Conservation (phyloP, 2,888 invertebrate species). For the Labia minor region DNA sequence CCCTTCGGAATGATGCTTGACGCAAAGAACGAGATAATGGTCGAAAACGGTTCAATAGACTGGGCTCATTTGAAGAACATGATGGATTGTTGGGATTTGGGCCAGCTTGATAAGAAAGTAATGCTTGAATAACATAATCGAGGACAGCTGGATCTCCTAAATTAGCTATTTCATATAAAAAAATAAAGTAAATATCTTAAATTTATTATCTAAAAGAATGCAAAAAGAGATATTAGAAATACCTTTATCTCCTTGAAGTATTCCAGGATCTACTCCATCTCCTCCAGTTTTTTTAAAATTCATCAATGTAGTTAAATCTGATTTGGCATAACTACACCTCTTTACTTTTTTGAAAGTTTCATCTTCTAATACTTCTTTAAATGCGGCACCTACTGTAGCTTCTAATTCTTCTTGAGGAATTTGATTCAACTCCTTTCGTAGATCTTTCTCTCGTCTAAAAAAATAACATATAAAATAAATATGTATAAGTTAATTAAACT, state of each 20-base stretch:
- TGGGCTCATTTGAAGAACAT: conserved; percentile 25
- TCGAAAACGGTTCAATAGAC: conserved; percentile 35
- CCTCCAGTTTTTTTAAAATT: neutral
- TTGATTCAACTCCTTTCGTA: conserved; percentile 32
- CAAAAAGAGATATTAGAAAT: no score
- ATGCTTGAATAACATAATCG: conserved; percentile 23
- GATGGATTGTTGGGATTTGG: conserved; percentile 8
- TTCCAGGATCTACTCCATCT: neutral
- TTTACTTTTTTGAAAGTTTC: conserved; percentile 61
- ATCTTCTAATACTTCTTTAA: conserved; percentile 55
- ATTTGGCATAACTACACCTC: conserved; percentile 53
- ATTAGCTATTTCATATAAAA: neutral
- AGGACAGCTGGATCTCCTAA: conserved; percentile 40
- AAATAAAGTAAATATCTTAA: no score
- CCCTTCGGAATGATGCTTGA: conserved; percentile 21
- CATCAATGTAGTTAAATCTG: neutral
- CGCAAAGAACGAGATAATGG: conserved; percentile 36
- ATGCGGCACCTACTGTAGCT: conserved; percentile 51
- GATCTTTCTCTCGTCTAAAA: neutral
- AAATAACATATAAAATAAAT: no score
- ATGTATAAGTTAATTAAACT: no score
- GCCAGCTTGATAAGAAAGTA: conserved; percentile 21
- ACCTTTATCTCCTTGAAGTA: no score
- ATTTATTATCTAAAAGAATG: no score
- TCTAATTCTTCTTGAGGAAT: conserved; percentile 43